A percentile compares a stretch with the other conserved stretches of the same genome.
Conservation (phyloP, 2,113 vertebrate species). For the Hassar affinis region DNA sequence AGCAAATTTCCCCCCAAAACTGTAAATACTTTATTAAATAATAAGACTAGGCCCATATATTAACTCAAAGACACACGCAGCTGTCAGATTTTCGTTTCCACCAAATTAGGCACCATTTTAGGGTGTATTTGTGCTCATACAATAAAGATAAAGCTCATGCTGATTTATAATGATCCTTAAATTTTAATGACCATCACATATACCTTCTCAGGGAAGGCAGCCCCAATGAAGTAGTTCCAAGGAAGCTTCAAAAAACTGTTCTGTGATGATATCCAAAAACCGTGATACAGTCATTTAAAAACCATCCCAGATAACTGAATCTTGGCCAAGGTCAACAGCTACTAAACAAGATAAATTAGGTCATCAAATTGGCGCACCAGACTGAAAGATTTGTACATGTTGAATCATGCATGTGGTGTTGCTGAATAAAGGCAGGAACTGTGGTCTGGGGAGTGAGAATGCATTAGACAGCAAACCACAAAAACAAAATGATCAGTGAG, state of each 20-base stretch:
- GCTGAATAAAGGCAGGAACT: background rate
- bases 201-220: background rate
- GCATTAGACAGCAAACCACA: conserved; percentile 28
- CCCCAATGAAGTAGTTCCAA: background rate
- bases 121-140: background rate
- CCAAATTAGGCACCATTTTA: background rate
- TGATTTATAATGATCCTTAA: background rate
- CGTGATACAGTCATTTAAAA: background rate
- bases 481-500: background rate
- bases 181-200: background rate
- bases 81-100: background rate
- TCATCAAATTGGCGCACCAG: background rate
- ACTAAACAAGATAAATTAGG: conserved; percentile 2
- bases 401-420: conserved; percentile 15
- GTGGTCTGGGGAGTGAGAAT: conserved; percentile 23
- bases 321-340: background rate
- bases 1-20: background rate
- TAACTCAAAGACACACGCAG: background rate
- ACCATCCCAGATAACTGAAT: conserved; percentile 3
- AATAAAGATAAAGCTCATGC: background rate
- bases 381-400: conserved; percentile 20
- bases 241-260: background rate
- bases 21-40: background rate
- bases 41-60: background rate
- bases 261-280: background rate